Base-by-base conservation (phyloP, 2,888 invertebrate species). In the Doris montereyensis region DNA sequence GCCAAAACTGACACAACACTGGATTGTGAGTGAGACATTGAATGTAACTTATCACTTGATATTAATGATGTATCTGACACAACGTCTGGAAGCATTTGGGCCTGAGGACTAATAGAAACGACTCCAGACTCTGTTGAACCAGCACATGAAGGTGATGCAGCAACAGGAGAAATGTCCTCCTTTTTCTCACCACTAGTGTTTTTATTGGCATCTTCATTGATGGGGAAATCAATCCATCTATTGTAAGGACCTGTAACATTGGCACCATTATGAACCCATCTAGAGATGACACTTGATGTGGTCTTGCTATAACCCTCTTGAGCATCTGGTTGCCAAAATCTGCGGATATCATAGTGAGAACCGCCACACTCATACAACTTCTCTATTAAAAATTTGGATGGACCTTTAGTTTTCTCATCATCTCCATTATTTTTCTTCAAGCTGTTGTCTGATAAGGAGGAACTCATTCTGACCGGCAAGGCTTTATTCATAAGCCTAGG, bases 181-280 rank as follows among this genome's bases (percentile, higher is more conserved):
- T n/a, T n/a, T n/a, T n/a, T n/a, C n/a, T n/a, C n/a, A n/a, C n/a
- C n/a, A n/a, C n/a, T n/a, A n/a, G n/a, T n/a, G n/a, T n/a, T n/a
- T n/a, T n/a, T n/a, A n/a, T n/a, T n/a, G n/a, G n/a, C n/a, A 41
- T 41, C 67, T 10, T 24, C 21, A 21, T 70, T 21, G 1, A 34
- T 13, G n/a, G 58, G 26, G 65, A 78, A 17, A 5, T 78, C 73
- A 26, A 89, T 84, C 90, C 89, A 90, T 76, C 87, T 85, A 78
- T 89, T 89, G 80, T 89, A 90, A 1, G 91, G 91, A 5, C 90
- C 90, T 26, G 90, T 89, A 21, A 90, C 87, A 82, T 87, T 87
- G 2, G 89, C 85, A 41, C 89, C 87, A 8, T 89, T 87, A 57
- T 89, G 86, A 8, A 89, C 87, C 87, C 89, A 90, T 3, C 88